Conservation (phyloP, 2,888 invertebrate genomes). For the Melieria omissa region DNA sequence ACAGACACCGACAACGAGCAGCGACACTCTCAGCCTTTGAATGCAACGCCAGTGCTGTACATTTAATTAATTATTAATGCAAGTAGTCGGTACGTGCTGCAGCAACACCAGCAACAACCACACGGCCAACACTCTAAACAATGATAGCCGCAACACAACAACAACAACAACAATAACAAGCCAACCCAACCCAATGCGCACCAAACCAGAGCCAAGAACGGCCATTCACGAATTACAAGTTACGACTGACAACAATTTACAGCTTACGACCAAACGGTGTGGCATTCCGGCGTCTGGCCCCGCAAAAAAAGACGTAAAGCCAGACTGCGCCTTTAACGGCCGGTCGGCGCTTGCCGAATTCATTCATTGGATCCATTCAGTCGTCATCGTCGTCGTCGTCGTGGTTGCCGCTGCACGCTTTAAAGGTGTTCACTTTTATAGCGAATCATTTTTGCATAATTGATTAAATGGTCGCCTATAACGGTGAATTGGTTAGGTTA, state of each 20-base stretch:
- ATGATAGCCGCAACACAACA: not conserved
- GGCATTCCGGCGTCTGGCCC: no score
- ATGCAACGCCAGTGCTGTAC: slow-evolving; percentile 28
- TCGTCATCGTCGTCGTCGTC: slow-evolving; percentile 7
- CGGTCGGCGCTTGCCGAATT: slow-evolving; percentile 3
- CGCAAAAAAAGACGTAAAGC: no score
- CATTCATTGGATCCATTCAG: slow-evolving; percentile 17
- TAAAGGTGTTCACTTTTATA: slow-evolving; percentile 33
- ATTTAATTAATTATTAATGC: slow-evolving; percentile 42
- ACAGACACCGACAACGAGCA: not conserved
- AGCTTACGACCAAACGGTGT: no score
- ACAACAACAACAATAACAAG: slow-evolving; percentile 11
- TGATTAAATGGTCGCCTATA: slow-evolving; percentile 64
- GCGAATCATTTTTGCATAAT: slow-evolving; percentile 59
- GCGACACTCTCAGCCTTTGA: slow-evolving; percentile 13
- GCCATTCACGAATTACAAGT: slow-evolving; percentile 17
- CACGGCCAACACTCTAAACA: not conserved
- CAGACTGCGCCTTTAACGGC: no score
- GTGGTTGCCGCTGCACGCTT: slow-evolving; percentile 4
- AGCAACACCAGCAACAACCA: not conserved
- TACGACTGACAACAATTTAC: no score
- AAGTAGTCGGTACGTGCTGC: slow-evolving; percentile 33
- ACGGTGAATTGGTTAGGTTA: slow-evolving; percentile 38
- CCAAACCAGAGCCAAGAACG: not conserved
- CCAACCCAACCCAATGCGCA: slow-evolving; percentile 6